Base-by-base conservation (phyloP, 1,140 invertebrate genomes). In the Leptestheria dahalacensis region DNA sequence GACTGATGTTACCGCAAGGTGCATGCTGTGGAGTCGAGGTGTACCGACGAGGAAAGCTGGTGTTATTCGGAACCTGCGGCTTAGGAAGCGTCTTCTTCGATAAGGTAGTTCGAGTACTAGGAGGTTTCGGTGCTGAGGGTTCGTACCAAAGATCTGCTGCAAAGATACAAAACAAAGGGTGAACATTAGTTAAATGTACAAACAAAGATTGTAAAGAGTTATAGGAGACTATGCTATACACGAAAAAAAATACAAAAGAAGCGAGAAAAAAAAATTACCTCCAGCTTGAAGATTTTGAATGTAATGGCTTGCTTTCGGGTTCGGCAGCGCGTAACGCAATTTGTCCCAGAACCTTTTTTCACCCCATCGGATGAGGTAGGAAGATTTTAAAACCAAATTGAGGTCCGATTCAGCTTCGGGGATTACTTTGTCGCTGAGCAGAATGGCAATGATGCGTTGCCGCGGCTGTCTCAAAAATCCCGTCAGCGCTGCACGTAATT, bases 301-400 rank as follows among this genome's bases (percentile, higher is more conserved):
- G 26, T 56, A 56, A n/a, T 56, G 53, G 15, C 41, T 48, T n/a
- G 58, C 26, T 33, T 28, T 52, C 11, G 58, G 58, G 48, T 88
- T 84, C 41, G 91, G 91, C 82, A 95, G 83, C 21, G 88, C 86
- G 67, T 89, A 91, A 66, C 86, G 81, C 53, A 97, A 76, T 73
- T 94, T 94, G 68, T 92, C 83, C 91, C 91, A 96, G 74, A 96
- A 96, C 66, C 87, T 81, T 69, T 88, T 85, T 74, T 94, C 91
- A 59, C 86, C 88, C 86, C 88, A 92, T 68, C 89, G 84, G 66
- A 94, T 83, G 55, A 78, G 74, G 3, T 88, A 91, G 74, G 88
- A 88, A 12, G 87, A 89, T 66, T 91, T 86, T 61, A 95, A 78
- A 75, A 90, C 91, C 65, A 90, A 79, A 63, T 86, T 77, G 62